Base-by-base conservation (phyloP, 92 coral and sea anemone genomes). In the Epizoanthus rinbou region DNA sequence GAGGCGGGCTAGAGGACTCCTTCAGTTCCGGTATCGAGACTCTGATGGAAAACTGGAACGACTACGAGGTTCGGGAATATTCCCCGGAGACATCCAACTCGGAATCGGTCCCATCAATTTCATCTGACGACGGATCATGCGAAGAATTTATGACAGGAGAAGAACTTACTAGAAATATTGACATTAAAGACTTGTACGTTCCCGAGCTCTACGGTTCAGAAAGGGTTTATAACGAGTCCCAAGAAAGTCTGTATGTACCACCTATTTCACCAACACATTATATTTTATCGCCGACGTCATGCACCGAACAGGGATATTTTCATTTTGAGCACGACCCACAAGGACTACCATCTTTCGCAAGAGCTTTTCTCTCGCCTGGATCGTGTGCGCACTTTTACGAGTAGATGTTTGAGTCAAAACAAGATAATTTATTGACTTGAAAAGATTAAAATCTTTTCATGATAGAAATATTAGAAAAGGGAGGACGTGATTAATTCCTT, bases 111-210 rank as follows among this genome's bases (percentile, higher is more conserved):
- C 94, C 93, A 10, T 88, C 94, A 0, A 88, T 91, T 19, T 84
- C 93, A 16, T 87, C 98, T 11, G 92, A 93, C 8, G 93, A 90
- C 10, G 89, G 83, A 41, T 80, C 87, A 16, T 86, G 85, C 37
- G 99, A 97, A 57, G 97, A 91, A 68, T 97, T 97, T 85, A 84
- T 97, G 94, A 97, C 99, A 1, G 94, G 99, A 21, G 99, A 97
- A 86, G 99, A 97, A 85, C 95, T 97, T 28, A 97, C 99, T 3
- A 92, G 95, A 6, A 93, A 85, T 72, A 88, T 97, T 62, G 99
- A 97, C 89, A 92, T 97, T 25, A 97, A 97, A 84, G 99, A 97
- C 84, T 81, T 97, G 43, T 97, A 94, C 39, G 98, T 97, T 18
- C 99, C 99, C 4, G 99, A 97, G 74, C 85, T 89, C 86, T 94